A percentile compares a stretch with the other conserved stretches of the same genome.
phyloP scores from a whole-genome alignment of 2,797 vertebrate genomes.

The Diglossa cyanea region DNA sequence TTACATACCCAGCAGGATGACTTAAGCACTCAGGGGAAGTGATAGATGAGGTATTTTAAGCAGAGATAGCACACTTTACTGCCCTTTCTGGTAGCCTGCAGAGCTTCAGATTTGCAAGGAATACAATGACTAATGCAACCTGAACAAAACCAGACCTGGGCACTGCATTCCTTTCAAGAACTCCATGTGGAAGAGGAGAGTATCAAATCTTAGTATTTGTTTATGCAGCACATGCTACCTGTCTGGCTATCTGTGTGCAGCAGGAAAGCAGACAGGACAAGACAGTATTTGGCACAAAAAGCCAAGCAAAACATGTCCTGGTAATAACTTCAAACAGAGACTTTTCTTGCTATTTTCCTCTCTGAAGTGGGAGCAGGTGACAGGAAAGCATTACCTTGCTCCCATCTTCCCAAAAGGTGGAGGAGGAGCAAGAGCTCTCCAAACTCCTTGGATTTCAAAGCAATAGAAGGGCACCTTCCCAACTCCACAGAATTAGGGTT shows the following conservation, averaged over 20 bases:
- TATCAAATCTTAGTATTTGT: background rate
- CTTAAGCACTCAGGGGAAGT: background rate
- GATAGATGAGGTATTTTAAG: constrained; percentile 22
- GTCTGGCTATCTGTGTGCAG: background rate
- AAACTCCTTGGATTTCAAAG: background rate
- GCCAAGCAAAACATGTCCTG: background rate
- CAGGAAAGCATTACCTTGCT: background rate
- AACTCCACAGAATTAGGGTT: background rate
- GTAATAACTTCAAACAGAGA: background rate
- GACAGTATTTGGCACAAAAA: background rate
- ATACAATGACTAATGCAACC: background rate
- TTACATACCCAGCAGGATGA: background rate
- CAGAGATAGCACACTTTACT: background rate
- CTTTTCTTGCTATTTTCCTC: background rate
- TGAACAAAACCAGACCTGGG: constrained; percentile 22
- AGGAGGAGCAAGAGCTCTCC: background rate
- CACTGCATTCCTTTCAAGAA: background rate
- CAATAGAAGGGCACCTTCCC: background rate
- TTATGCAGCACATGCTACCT: background rate
- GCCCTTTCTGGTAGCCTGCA: background rate
- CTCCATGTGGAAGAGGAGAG: background rate
- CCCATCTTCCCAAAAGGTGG: background rate
- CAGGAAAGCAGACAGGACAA: background rate
- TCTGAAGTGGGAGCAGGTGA: background rate
- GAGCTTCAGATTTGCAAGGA: background rate